Evolutionary conservation across 2,888 invertebrate genomes (phyloP), one percentile per base, ranked within the genome.

Genomic region (Drosophila glabriapex): DNA sequence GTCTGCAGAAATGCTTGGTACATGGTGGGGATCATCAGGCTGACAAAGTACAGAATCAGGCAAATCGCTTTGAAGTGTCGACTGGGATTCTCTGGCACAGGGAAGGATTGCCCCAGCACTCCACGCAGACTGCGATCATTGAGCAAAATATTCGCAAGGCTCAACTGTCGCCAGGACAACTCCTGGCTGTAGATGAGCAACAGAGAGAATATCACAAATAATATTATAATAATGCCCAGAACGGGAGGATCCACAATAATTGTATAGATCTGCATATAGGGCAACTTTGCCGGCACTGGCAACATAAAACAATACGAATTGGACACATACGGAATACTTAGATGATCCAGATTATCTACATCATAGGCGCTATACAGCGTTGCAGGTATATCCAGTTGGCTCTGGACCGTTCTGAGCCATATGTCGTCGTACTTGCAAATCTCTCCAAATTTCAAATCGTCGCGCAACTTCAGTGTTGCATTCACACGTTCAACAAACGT

Each of bases 11-110:
- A 90, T 14, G 78, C 69, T 33, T 66, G 66, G 49, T 88, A 89
- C 90, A 88, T 90, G 46, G 87, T 88, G 28, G 78, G 78, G 2
- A 76, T 73, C 82, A 90, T 73, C 7, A 90, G 22, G 66, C 90
- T 82, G 19, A 80, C 77, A n/a, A 78, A 89, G 62, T 72, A 78
- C 2, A 90, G 19, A 2, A 87, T 56, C 7, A 76, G 41, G 4
- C 80, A 70, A 19, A 86, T 58, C 1, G 67, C 46, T 22, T 77
- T 87, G 22, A 83, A 31, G 0, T 79, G 56, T 0, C 62, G 50
- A n/a, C 58, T 70, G 37, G 37, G 28, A 4, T 73, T 62, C 0
- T 0, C 7, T 0, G 80, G 77, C 33, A 83, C n/a, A 0, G 89
- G 89, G 54, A 80, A 90, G 0, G 88, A 62, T 33, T 90, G 90